These are phyloP conservation scores for Scaptomyza cyrtandrae DNA, from an alignment of 2,888 invertebrate genomes.

Conservation along the genomic window DNA sequence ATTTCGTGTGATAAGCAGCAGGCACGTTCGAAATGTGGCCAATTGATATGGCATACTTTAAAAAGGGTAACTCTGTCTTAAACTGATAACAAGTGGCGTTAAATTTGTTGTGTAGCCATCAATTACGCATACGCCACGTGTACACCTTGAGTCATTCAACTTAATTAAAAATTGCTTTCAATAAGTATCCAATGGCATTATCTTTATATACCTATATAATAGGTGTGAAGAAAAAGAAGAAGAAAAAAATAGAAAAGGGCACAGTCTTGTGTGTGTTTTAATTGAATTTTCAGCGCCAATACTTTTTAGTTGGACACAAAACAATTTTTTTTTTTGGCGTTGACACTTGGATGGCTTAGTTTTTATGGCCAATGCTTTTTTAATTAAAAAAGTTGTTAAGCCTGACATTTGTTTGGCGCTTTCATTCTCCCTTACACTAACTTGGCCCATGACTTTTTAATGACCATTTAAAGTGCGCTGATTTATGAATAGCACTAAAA, in stretches of 20 bases:
- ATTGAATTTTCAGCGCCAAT: conserved; percentile 44
- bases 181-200: neutral
- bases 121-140: conserved; percentile 62
- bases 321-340: conserved; percentile 22
- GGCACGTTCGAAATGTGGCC: conserved; percentile 28
- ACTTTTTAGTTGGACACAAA: conserved; percentile 34
- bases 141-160: conserved; percentile 37
- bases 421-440: neutral
- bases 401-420: conserved; percentile 2
- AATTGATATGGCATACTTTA: conserved; percentile 28
- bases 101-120: conserved; percentile 20
- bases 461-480: conserved; percentile 35
- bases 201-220: conserved; percentile 19
- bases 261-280: conserved; percentile 12
- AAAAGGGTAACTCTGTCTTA: conserved; percentile 18
- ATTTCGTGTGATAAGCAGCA: conserved; percentile 29
- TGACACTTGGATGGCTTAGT: conserved; percentile 39
- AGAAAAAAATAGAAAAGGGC: neutral
- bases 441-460: conserved; percentile 12
- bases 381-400: conserved; percentile 65
- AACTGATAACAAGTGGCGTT: conserved; percentile 29
- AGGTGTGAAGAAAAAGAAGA: conserved; percentile 4
- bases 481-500: conserved; percentile 43
- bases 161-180: conserved; percentile 26
- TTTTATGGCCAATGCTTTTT: conserved; percentile 45